Evolutionary conservation across 2,797 vertebrate species (phyloP).

Genomic region (Coracias cyanogaster): DNA sequence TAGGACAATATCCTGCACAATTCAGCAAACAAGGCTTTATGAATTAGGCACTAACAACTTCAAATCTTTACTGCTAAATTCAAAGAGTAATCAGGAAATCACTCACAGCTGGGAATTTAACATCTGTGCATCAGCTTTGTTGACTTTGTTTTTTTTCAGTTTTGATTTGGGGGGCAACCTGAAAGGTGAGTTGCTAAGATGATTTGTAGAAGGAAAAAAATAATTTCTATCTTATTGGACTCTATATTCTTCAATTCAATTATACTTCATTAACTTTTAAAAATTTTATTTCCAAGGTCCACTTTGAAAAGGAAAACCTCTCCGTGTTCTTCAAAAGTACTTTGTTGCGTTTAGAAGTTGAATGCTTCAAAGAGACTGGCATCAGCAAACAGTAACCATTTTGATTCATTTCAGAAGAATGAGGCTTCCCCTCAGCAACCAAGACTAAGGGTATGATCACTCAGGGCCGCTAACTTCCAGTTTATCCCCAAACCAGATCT

Average conservation of each 20-base stretch:
- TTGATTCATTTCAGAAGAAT: background rate
- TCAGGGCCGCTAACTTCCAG: background rate
- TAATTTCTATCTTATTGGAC: background rate
- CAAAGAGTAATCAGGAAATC: background rate
- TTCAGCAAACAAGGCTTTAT: slow-evolving; percentile 23
- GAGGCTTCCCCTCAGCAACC: background rate
- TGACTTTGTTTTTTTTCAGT: background rate
- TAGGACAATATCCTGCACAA: background rate
- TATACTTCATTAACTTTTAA: background rate
- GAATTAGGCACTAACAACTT: slow-evolving; percentile 8
- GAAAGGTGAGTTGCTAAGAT: background rate
- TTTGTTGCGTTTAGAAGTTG: background rate
- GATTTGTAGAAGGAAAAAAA: background rate
- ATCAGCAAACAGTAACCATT: background rate
- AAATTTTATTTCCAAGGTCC: background rate
- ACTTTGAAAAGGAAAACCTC: background rate
- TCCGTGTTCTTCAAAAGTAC: background rate
- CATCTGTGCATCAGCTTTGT: background rate
- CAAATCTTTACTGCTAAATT: background rate
- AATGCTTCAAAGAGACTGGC: background rate
- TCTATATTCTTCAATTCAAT: background rate
- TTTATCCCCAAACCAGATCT: background rate
- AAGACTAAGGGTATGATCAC: background rate
- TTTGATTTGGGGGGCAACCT: background rate
- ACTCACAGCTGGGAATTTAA: background rate